phyloP scores from a whole-genome alignment of 1,140 invertebrate species.

The Cyrtorhinus lividipennis region DNA sequence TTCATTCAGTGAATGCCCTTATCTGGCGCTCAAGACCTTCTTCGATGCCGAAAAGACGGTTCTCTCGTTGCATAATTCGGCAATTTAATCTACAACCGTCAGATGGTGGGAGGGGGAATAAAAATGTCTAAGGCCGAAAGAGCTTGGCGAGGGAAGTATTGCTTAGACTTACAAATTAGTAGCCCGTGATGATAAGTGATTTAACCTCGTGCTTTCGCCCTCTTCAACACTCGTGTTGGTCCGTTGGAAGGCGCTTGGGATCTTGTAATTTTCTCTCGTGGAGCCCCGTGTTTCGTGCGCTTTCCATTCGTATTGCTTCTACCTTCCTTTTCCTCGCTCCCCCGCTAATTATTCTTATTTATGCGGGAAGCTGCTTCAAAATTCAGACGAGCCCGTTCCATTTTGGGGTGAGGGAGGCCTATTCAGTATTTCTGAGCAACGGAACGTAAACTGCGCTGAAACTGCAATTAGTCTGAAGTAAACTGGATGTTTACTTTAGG shows the following conservation, averaged over 20 bases:
- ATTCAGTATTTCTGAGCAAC: too few relatives aligned
- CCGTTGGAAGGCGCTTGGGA: too few relatives aligned
- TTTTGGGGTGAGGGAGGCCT: too few relatives aligned
- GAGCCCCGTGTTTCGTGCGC: neutral
- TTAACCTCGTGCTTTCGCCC: neutral
- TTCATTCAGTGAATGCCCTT: neutral
- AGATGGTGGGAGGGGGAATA: neutral
- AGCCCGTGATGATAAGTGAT: conserved; percentile 1
- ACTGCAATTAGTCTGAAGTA: too few relatives aligned
- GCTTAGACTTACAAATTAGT: conserved; percentile 6
- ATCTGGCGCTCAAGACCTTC: too few relatives aligned
- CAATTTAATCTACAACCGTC: neutral
- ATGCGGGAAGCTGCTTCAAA: too few relatives aligned
- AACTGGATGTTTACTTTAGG: too few relatives aligned
- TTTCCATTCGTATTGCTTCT: neutral
- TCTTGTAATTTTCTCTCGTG: too few relatives aligned
- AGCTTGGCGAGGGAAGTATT: neutral
- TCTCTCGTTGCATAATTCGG: neutral
- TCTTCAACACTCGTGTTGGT: too few relatives aligned
- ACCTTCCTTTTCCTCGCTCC: too few relatives aligned
- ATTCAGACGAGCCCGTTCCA: too few relatives aligned
- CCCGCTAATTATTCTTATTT: neutral
- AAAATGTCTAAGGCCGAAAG: neutral
- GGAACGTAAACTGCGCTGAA: too few relatives aligned
- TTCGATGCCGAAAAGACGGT: neutral